Evolutionary conservation across 2,888 invertebrate species (phyloP), one percentile per base, ranked within the genome.

Genomic region (Idaea aversata): DNA sequence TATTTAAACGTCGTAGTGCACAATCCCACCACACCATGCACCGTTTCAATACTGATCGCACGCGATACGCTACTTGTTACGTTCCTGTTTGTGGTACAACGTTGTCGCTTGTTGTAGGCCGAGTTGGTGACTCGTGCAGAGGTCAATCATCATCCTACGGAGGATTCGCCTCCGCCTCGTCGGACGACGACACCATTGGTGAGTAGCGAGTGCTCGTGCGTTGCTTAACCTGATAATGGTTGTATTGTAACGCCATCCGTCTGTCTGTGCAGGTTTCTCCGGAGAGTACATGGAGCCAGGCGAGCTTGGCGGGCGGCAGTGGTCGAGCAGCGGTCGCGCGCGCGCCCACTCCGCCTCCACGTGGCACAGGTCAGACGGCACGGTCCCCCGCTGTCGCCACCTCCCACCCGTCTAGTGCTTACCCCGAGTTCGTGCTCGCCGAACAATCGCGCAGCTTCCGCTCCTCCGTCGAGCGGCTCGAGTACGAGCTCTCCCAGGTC

Each of bases 121-220:
- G 92, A 92, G 80, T 81, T 93, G 79, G 93, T 93, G 93, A 93
- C 93, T 75, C 93, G 86, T 91, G 93, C 92, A 81, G 93, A 93
- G 90, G 93, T 93, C 93, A 93, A 93, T 88, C 93, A 93, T 93
- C 91, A 89, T 90, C 93, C 87, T 91, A 90, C 80, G 91, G 93
- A 88, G 93, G 93, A 90, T 91, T 93, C 91, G 88, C 93, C 91
- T 93, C 93, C 88, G 93, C 93, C 89, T 93, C 93, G 87, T 93
- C 93, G 85, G 93, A 94, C 84, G 94, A 94, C 83, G 93, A 93
- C 88, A 91, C 93, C 88, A 85, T 93, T 86, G 93, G 93, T 93
- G 62, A 81, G 88, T 79, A 25, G 25, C 25, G 25, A 25, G 1
- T 25, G 25, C 3, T 25, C 25, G 25, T 25, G 25, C 2, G 25